A percentile compares a stretch with the other conserved stretches of the same genome.
phyloP scores from a whole-genome alignment of 2,888 invertebrate genomes.

The Amphiduros pacificus region DNA sequence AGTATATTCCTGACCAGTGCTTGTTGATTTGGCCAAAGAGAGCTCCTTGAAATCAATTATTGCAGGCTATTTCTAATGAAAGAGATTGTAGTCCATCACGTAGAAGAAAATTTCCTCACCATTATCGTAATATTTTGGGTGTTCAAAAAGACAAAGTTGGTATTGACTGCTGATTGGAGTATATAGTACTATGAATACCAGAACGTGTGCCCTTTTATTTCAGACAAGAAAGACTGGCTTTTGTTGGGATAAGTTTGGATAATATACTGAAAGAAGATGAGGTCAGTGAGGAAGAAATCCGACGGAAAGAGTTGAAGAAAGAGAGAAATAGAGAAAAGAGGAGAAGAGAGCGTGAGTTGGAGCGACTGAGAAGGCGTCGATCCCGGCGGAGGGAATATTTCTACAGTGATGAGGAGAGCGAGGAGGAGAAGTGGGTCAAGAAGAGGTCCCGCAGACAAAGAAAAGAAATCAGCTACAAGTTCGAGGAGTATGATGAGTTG shows the following conservation, averaged over 20 bases:
- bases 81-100: too few relatives aligned
- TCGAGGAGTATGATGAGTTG: slow-evolving; percentile 92
- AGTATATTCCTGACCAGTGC: too few relatives aligned
- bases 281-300: slow-evolving; percentile 41
- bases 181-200: too few relatives aligned
- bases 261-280: slow-evolving; percentile 70
- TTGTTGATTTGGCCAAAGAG: too few relatives aligned
- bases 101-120: too few relatives aligned
- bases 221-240: slow-evolving; percentile 72
- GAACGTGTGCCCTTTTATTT: too few relatives aligned
- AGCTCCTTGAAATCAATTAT: too few relatives aligned
- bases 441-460: slow-evolving; percentile 74
- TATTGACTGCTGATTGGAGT: too few relatives aligned
- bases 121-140: too few relatives aligned
- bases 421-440: slow-evolving; percentile 30
- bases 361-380: slow-evolving; percentile 5
- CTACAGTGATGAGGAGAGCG: background rate
- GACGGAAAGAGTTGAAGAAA: slow-evolving; percentile 26
- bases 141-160: too few relatives aligned
- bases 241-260: slow-evolving; percentile 74
- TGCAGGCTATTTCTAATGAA: too few relatives aligned
- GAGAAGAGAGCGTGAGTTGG: slow-evolving; percentile 47
- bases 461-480: slow-evolving; percentile 70
- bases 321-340: slow-evolving; percentile 37
- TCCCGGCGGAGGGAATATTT: too few relatives aligned